Evolutionary conservation across 2,888 invertebrate genomes (phyloP).

Genomic region (Lamellibrachia columna): DNA sequence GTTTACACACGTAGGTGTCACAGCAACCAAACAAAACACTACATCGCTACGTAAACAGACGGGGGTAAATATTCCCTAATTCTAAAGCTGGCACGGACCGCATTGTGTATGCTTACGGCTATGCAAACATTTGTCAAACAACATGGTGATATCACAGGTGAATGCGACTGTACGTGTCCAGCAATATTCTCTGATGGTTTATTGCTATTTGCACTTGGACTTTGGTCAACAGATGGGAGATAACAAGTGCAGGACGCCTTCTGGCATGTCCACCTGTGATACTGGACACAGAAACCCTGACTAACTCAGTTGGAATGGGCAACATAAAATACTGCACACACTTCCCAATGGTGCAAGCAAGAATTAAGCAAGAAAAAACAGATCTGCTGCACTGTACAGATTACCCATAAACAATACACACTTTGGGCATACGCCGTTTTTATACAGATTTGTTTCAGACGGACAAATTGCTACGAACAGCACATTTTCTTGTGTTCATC

Average conservation of each 20-base stretch:
- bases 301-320: no score
- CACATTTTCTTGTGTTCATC: no score
- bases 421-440: no score
- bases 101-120: not conserved
- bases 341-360: no score
- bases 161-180: not conserved
- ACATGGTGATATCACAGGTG: no score
- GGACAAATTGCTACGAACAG: no score
- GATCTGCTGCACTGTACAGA: no score
- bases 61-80: not conserved
- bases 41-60: not conserved
- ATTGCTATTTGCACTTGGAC: not conserved
- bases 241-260: not conserved
- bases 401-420: no score
- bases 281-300: not conserved
- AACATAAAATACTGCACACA: no score
- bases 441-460: no score
- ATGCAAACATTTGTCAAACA: not conserved
- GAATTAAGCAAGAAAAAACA: no score
- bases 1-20: not conserved
- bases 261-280: not conserved
- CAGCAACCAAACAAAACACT: not conserved
- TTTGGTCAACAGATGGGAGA: not conserved
- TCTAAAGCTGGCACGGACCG: not conserved
- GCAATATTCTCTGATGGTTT: not conserved